Percentiles rank a stretch among this genome's conserved stretches.
Conservation (phyloP, 2,888 invertebrate genomes). For the Conomelus anceps region DNA sequence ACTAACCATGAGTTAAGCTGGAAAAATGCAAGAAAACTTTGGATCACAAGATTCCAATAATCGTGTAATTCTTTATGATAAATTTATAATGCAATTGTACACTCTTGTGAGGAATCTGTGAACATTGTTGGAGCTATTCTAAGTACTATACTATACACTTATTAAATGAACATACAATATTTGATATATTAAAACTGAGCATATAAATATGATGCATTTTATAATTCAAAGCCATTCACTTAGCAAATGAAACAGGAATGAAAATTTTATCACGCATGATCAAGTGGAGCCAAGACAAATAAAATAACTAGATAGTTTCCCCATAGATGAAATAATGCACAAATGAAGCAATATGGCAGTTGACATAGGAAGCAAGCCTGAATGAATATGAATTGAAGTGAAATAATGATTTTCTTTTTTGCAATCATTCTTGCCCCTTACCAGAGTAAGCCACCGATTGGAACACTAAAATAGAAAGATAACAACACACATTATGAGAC, state of each 20-base stretch:
- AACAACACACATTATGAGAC: background rate
- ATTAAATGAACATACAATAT: background rate
- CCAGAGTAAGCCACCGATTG: conserved; percentile 93
- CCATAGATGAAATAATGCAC: background rate
- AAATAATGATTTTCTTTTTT: background rate
- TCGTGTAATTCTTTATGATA: too few relatives aligned
- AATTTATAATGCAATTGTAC: too few relatives aligned
- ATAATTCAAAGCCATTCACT: background rate
- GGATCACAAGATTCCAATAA: too few relatives aligned
- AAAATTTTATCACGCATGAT: background rate
- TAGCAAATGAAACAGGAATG: background rate
- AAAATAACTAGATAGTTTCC: background rate
- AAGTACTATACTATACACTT: too few relatives aligned
- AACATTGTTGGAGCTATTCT: too few relatives aligned
- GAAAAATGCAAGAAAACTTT: too few relatives aligned
- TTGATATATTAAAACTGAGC: background rate
- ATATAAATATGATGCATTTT: background rate
- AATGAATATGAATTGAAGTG: background rate
- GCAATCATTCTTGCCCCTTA: conserved; percentile 57
- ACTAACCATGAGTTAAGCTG: too few relatives aligned
- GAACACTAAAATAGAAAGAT: conserved; percentile 69
- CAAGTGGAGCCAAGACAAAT: background rate
- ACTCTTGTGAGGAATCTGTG: too few relatives aligned
- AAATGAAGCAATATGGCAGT: background rate
- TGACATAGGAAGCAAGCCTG: background rate